Evolutionary conservation across 2,888 invertebrate genomes (phyloP), one percentile per base, ranked within the genome.

Genomic region (Parnassius apollo): DNA sequence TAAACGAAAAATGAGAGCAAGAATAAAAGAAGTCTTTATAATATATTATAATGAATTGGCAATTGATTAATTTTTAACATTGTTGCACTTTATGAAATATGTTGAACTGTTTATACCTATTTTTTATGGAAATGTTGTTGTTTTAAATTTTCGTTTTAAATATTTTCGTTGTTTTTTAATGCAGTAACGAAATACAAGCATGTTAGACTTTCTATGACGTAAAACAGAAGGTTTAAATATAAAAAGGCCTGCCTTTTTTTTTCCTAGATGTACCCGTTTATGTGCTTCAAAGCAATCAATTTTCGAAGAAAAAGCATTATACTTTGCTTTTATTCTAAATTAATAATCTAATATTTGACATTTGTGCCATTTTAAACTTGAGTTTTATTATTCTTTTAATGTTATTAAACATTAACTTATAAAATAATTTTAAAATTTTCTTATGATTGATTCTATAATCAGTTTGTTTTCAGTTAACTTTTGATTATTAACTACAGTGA

Each of bases 121-220:
- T 81, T 35, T 83, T 80, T 76, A 82, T 79, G 77, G 81, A 77
- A 81, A 80, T 83, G 86, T 88, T 87, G 78, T 84, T 85, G 81
- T 84, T 85, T 84, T 49, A 49, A 49, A 46, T 46, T 46, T 46
- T 84, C 85, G 81, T 84, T 85, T 84, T 74, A 67, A 65, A 68
- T 69, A 61, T 66, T 68, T 64, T 65, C 63, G 62, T 58, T 65
- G 65, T 68, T 64, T 65, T 45, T 51, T 51, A 52, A 45, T 58
- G 52, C 51, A 59, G 42, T 42, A 46, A 59, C 11, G 25, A 51
- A 45, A 52, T 56, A 35, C 35, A 7, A 45, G 46, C 48, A 44
- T 56, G 48, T 35, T 59, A 44, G 54, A 59, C 58, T 25, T 59
- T 46, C 42, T 49, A 11, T 61, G 18, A 53, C 22, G 49, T 55